Base-by-base conservation (phyloP, 2,888 invertebrate species). In the Metacarcinus magister region DNA sequence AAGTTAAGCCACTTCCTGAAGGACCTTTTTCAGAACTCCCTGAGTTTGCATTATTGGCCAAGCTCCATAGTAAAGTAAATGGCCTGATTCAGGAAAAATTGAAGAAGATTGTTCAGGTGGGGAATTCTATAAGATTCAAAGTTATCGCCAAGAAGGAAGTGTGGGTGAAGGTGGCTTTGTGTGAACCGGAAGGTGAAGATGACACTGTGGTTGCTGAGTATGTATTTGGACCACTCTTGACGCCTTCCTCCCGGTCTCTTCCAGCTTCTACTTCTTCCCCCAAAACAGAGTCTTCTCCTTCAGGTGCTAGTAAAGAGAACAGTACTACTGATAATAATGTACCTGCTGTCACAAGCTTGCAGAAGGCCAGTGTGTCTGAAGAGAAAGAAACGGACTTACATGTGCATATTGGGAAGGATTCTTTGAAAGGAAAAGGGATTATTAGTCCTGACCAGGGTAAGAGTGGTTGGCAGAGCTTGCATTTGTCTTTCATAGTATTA, bases 1-100 rank as follows among this genome's bases (percentile, higher is more conserved):
- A 23, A 60, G 92, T 96, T 3, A 96, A 96, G 87, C 46, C 96
- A 46, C 75, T 96, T 32, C 96, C 96, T 5, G 39, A 10, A 60
- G 96, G 95, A 93, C 43, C 67, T 39, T 95, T 94, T 54, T 23
- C 54, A n/a, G 93, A 89, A 10, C 43, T 94, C 10, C 96, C 96
- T 19, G 95, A 93, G 1, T 28, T 93, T 23, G 95, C 93, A 3
- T 60, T 96, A 28, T 23, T 95, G 10, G 96, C 93, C 0, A 92
- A 43, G 67, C 16, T 95, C 4, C 91, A 95, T 32, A 32, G 46
- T 89, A 60, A 90, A 54, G 46, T 95, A 8, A 39, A 32, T 7
- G 44, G 32, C 39, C 32, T 93, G 2, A 19, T 75, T 82, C 89
- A 96, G 75, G 93, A 90, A 7, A 19, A 89, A 39, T 32, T 96